Evolutionary conservation across 2,797 vertebrate species (phyloP).

Genomic region (Carcharodon carcharias): DNA sequence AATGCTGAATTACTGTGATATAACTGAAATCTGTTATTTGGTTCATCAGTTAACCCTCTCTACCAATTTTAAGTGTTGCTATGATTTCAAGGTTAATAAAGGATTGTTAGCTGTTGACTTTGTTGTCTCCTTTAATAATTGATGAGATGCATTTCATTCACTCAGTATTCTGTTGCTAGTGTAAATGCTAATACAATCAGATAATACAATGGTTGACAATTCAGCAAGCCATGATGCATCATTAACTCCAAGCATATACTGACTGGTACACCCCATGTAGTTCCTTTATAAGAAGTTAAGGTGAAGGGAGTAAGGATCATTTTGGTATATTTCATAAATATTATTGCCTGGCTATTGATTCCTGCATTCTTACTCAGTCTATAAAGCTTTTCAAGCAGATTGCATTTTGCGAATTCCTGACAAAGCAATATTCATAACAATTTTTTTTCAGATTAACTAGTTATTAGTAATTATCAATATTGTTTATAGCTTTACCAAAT

Average conservation of each 20-base stretch:
- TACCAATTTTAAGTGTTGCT: background rate
- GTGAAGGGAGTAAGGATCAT: background rate
- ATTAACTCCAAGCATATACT: background rate
- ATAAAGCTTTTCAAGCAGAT: background rate
- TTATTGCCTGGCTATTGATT: background rate
- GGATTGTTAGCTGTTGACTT: background rate
- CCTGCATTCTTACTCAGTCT: background rate
- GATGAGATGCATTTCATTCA: background rate
- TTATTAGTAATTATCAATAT: background rate
- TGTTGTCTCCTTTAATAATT: constrained; percentile 5
- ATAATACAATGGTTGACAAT: background rate
- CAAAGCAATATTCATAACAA: constrained; percentile 5
- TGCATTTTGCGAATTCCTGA: background rate
- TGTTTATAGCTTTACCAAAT: constrained; percentile 63
- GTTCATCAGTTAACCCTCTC: background rate
- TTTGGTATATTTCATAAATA: background rate
- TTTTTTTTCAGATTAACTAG: background rate
- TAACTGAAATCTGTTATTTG: background rate
- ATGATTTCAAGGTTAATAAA: background rate
- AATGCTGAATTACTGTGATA: background rate
- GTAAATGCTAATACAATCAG: background rate
- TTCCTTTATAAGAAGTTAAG: background rate
- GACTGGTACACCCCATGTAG: too few species aligned
- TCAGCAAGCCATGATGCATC: background rate
- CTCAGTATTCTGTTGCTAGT: background rate